Evolutionary conservation across 2,113 vertebrate species (phyloP), one percentile per base, ranked within the genome.

Genomic region (Hepsetus odoe): DNA sequence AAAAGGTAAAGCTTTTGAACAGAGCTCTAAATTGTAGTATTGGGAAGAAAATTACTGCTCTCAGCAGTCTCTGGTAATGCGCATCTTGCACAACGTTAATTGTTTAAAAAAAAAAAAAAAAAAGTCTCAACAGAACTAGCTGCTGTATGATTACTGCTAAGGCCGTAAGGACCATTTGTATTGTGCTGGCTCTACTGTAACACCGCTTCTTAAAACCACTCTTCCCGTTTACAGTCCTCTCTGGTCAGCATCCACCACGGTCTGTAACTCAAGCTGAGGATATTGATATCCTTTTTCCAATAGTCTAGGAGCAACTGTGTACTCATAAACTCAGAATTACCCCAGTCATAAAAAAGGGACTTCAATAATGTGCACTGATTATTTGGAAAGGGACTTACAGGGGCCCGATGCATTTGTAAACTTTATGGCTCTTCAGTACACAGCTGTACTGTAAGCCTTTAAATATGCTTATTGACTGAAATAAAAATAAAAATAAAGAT

Each of bases 261-360:
- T 46, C 33, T 70, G 76, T 71, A 64, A 79, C 65, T 40, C 40
- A 44, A 83, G 76, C 81, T 71, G 30, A 24, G 30, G 62, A 83
- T 79, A 83, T 79, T 83, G 81, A 79, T 79, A 79, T 75, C 5
- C 16, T 24, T 64, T 78, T 69, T 70, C 70, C 33, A 78, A 69
- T 33, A 82, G 75, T 58, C 56, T 72, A 69, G 40, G 58, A 49
- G 69, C 73, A 59, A n/a, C 59, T 46, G 32, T 70, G 30, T 24
- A 69, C 65, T 72, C 62, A 35, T 1, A 38, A n/a, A n/a, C n/a
- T n/a, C n/a, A n/a, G n/a, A n/a, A n/a, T n/a, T n/a, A 42, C 32
- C 22, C n/a, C n/a, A n/a, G n/a, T 58, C 61, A 35, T 59, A 55
- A 64, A 53, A 40, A 69, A 74, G 32, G 53, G 71, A 16, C 73